Conservation (phyloP, 1,140 invertebrate species). For the Zaprionus capensis region DNA sequence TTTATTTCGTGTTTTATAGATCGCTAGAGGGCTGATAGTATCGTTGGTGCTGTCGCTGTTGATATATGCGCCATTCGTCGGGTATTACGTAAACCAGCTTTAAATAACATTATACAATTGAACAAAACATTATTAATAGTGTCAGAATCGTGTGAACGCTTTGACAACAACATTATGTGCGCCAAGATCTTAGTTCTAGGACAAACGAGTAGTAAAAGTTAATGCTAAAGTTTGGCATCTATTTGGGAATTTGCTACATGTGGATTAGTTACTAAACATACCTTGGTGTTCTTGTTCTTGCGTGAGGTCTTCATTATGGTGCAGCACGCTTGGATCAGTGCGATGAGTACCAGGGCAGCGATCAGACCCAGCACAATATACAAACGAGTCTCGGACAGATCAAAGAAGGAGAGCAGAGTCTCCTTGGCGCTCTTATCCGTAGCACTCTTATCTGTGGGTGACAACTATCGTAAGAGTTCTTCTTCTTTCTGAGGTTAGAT, state of each 20-base stretch:
- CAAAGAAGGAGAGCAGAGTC: slow-evolving; percentile 85
- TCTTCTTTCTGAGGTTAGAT: background rate
- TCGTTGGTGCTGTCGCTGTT: slow-evolving; percentile 82
- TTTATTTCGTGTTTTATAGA: slow-evolving; percentile 53
- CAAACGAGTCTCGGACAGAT: slow-evolving; percentile 88
- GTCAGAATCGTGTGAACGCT: slow-evolving; percentile 29
- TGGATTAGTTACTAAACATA: slow-evolving; percentile 62
- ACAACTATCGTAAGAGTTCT: background rate
- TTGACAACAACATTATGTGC: slow-evolving; percentile 38
- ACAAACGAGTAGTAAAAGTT: slow-evolving; percentile 31
- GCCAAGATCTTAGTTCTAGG: slow-evolving; percentile 20
- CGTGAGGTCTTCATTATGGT: slow-evolving; percentile 90
- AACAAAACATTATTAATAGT: slow-evolving; percentile 61
- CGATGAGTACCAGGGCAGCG: slow-evolving; percentile 90
- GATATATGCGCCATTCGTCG: slow-evolving; percentile 84
- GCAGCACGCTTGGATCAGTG: slow-evolving; percentile 92
- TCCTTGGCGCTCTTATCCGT: slow-evolving; percentile 69
- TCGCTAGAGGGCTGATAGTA: slow-evolving; percentile 84
- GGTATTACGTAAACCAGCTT: slow-evolving; percentile 84
- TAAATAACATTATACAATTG: slow-evolving; percentile 70
- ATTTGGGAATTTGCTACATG: background rate
- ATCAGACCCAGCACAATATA: slow-evolving; percentile 94
- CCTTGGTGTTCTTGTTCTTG: slow-evolving; percentile 87
- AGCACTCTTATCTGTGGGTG: slow-evolving; percentile 61
- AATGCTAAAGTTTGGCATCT: slow-evolving; percentile 31